Conservation (phyloP, 2,113 vertebrate genomes). For the Rafetus swinhoei region DNA sequence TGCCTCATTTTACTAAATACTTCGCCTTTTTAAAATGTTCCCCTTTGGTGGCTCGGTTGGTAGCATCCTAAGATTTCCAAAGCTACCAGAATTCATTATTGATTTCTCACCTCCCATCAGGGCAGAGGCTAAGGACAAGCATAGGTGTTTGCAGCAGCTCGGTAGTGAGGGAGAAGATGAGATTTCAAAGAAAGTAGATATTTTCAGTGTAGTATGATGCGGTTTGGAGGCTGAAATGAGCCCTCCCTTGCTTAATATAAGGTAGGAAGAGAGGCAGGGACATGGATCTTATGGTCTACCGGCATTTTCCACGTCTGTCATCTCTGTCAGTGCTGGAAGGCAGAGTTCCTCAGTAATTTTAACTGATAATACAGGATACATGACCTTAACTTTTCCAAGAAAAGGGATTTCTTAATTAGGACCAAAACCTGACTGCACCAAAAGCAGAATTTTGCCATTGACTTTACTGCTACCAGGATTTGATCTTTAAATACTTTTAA, state of each 20-base stretch:
- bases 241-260: neutral
- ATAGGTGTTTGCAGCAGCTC: neutral
- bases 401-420: neutral
- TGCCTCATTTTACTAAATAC: neutral
- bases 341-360: neutral
- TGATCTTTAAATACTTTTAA: constrained; percentile 23
- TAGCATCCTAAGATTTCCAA: neutral
- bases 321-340: neutral
- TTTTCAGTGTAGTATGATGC: neutral
- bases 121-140: neutral
- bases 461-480: constrained; percentile 12
- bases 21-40: neutral
- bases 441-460: neutral
- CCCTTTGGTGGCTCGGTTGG: neutral
- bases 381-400: neutral
- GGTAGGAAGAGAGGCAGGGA: neutral
- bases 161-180: neutral
- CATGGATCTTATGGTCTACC: neutral
- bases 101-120: neutral
- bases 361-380: constrained; percentile 35
- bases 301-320: too few species aligned
- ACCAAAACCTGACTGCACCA: neutral
- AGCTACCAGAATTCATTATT: neutral
- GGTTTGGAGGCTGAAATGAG: neutral
- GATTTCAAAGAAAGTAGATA: neutral